These are phyloP conservation scores for Syrphus vitripennis DNA, from an alignment of 2,888 invertebrate genomes.

Conservation along the genomic window DNA sequence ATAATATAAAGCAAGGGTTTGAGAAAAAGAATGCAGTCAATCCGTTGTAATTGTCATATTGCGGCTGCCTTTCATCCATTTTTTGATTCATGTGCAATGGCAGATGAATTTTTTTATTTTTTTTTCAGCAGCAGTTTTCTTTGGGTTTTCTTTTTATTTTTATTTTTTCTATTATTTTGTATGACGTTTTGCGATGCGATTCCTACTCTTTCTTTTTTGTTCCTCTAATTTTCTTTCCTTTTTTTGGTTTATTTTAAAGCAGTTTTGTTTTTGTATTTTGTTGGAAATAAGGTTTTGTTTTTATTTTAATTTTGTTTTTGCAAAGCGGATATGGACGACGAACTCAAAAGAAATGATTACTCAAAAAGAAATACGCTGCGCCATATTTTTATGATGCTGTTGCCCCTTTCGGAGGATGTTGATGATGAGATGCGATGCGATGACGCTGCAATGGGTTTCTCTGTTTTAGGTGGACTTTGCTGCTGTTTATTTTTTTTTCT, in stretches of 20 bases:
- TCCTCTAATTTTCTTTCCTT: background rate
- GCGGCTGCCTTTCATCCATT: conserved; percentile 68
- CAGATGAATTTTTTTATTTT: conserved; percentile 31
- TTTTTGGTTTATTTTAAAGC: background rate
- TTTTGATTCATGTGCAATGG: conserved; percentile 61
- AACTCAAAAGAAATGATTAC: conserved; percentile 70
- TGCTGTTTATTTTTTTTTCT: background rate
- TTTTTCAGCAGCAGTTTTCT: conserved; percentile 26
- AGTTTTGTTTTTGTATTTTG: background rate
- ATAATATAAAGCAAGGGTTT: background rate
- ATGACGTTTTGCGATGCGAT: conserved; percentile 38
- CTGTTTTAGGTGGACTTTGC: conserved; percentile 44
- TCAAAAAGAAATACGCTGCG: conserved; percentile 67
- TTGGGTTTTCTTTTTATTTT: conserved; percentile 2
- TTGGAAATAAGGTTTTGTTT: conserved; percentile 37
- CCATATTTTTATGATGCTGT: conserved; percentile 20
- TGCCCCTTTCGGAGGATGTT: conserved; percentile 31
- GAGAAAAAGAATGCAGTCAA: conserved; percentile 53
- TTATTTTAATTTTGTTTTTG: background rate
- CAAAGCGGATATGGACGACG: conserved; percentile 55
- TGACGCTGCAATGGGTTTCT: conserved; percentile 51
- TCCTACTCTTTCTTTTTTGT: background rate
- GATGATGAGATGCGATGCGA: background rate
- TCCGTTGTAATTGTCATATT: conserved; percentile 69
- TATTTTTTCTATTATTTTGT: conserved; percentile 9